Evolutionary conservation across 2,797 vertebrate species (phyloP).

Genomic region (Pipistrellus nathusii): DNA sequence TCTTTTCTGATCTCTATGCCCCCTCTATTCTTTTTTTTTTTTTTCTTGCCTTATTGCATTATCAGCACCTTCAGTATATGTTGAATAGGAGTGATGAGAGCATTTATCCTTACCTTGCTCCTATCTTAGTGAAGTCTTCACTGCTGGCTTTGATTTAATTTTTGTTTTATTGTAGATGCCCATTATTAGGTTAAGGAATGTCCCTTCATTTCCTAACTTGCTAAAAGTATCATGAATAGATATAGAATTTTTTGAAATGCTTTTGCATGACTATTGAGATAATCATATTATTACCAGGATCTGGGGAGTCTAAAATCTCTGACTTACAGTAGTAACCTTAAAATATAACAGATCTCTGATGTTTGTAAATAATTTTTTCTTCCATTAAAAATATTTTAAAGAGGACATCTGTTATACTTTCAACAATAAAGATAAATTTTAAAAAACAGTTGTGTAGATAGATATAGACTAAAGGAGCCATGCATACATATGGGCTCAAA

Average conservation of each 20-base stretch:
- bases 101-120: neutral
- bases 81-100: neutral
- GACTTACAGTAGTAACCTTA: neutral
- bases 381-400: conserved; percentile 45
- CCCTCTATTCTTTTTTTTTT: neutral
- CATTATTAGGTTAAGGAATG: conserved; percentile 1
- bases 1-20: neutral
- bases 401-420: too few species aligned
- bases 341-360: conserved; percentile 18
- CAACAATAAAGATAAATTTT: neutral
- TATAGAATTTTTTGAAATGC: conserved; percentile 28
- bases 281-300: neutral
- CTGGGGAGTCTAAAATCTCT: neutral
- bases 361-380: conserved; percentile 42
- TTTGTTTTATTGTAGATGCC: neutral
- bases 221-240: neutral
- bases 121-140: conserved; percentile 1
- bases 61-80: neutral
- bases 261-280: conserved; percentile 44
- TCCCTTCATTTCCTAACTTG: conserved; percentile 47
- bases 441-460: conserved; percentile 33
- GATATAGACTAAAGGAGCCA: neutral
- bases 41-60: neutral
- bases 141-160: neutral
- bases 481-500: neutral